A percentile compares a stretch with the other conserved stretches of the same genome.
Conservation (phyloP, 2,113 vertebrate genomes). For the Dolichallabes microphthalmus region DNA sequence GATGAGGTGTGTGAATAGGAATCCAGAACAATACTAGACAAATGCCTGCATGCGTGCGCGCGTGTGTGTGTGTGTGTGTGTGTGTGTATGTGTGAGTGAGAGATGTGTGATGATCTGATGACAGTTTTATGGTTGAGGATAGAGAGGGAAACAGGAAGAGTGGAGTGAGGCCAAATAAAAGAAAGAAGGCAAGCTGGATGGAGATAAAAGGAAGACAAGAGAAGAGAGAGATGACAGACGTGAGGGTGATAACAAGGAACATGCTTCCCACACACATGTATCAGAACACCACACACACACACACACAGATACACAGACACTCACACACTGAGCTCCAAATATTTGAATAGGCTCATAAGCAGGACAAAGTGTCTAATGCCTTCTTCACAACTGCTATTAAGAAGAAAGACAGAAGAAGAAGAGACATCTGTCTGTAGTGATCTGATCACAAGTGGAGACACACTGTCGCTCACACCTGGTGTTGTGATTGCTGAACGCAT, state of each 20-base stretch:
- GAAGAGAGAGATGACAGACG: constrained; percentile 34
- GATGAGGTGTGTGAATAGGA: constrained; percentile 68
- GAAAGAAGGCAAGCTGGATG: constrained; percentile 4
- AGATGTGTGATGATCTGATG: constrained; percentile 52
- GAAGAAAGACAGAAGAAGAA: not conserved
- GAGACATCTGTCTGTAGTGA: not conserved
- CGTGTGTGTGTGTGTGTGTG: constrained; percentile 34
- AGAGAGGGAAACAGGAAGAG: constrained; percentile 12
- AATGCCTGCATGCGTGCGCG: not conserved
- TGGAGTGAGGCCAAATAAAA: constrained; percentile 20
- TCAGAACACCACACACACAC: constrained; percentile 15
- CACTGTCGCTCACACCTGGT: too few species aligned
- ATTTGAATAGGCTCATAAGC: not conserved
- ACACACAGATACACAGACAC: constrained; percentile 29
- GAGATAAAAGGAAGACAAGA: constrained; percentile 20
- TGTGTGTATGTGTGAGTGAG: not conserved
- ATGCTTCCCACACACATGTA: constrained; percentile 40
- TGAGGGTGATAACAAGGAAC: constrained; percentile 31
- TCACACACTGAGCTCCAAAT: not conserved
- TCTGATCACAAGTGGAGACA: too few species aligned
- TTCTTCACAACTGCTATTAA: not conserved
- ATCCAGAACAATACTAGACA: constrained; percentile 16
- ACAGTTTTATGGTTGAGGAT: constrained; percentile 58
- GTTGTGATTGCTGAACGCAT: too few species aligned
- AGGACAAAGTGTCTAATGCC: not conserved